Conservation (phyloP, 1,140 invertebrate genomes). For the Periplaneta americana region DNA sequence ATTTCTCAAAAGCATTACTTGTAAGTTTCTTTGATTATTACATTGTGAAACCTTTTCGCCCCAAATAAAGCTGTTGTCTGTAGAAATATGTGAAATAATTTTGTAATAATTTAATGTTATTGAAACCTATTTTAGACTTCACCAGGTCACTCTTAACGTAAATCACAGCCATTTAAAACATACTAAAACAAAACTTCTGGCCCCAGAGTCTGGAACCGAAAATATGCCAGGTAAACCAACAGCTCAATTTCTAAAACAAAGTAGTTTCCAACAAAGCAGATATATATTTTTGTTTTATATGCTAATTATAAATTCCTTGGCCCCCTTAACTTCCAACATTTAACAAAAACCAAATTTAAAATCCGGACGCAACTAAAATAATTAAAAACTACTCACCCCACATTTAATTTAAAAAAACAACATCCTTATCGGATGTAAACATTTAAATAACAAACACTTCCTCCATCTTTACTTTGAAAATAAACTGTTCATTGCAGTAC, state of each 20-base stretch:
- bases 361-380: not conserved
- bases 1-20: not conserved
- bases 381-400: not conserved
- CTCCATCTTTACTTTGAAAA: not conserved
- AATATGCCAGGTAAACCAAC: slow-evolving; percentile 8
- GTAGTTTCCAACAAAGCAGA: not conserved
- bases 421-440: not conserved
- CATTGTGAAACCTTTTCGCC: slow-evolving; percentile 2
- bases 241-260: not conserved
- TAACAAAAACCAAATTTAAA: not conserved
- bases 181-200: not conserved
- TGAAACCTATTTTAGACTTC: not conserved
- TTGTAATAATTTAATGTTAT: slow-evolving; percentile 7
- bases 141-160: slow-evolving; percentile 1
- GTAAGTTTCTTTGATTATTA: not conserved
- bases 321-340: not conserved
- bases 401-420: not conserved
- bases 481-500: not conserved
- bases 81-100: slow-evolving; percentile 2
- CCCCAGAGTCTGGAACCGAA: not conserved
- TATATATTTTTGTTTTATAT: slow-evolving; percentile 2
- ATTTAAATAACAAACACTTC: slow-evolving; percentile 2
- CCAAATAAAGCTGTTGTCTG: slow-evolving; percentile 12
- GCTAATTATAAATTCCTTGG: slow-evolving; percentile 12
- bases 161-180: slow-evolving; percentile 9